Evolutionary conservation across 2,888 invertebrate species (phyloP), one percentile per base, ranked within the genome.

Genomic region (Neelides folsomi): DNA sequence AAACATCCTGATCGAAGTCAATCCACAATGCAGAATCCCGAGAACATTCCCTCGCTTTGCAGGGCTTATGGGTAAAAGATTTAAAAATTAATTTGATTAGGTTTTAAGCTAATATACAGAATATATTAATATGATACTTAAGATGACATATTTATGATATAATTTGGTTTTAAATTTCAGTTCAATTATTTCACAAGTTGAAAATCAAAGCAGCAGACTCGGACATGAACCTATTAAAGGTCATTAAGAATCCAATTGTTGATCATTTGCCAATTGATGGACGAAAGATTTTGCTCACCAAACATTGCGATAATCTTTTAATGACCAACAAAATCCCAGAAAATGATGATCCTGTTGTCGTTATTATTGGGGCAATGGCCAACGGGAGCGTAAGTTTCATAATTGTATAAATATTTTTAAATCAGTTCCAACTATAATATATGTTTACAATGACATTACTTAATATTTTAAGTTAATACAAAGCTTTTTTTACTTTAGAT

Each of bases 291-390:
- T 81, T 82, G 0, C 92, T 88, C 77, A 93, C 94, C 8, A 94
- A 87, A 71, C 83, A 84, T 59, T 81, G 89, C 0, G 82, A 83
- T 61, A 76, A 82, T 60, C 70, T 80, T n/a, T 68, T 74, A 15
- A 72, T 82, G 64, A 82, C 86, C 49, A 73, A 79, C 53, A 86
- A 89, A 40, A 69, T 95, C 36, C 87, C 89, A 8, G 87, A 87
- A 0, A 72, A 74, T 46, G 85, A 90, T 58, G 79, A 80, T 53
- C 93, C 95, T 0, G 77, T 95, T 52, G 92, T 85, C 0, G 75
- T 98, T 62, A 83, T 95, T 2, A 76, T 98, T 53, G 98, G 98
- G 39, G 93, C 97, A 2, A 94, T 98, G 83, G 97, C n/a, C 98
- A 0, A 90, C 94, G 72, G 98, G 98, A 51, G 86, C 84, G 82